Evolutionary conservation across 2,888 invertebrate genomes (phyloP).

Genomic region (Tribolium freemani): DNA sequence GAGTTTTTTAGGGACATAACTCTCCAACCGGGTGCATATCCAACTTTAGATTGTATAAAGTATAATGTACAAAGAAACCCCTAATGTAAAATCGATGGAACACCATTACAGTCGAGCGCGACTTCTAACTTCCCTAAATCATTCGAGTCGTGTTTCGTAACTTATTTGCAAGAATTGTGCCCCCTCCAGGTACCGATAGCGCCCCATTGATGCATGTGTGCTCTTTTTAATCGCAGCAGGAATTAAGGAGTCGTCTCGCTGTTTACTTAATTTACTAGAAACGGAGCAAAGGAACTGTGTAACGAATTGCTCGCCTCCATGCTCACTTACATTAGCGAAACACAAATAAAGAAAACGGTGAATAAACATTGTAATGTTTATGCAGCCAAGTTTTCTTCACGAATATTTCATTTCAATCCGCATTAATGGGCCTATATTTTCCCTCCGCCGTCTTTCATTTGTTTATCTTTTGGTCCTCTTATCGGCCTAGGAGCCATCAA

Average conservation of each 20-base stretch:
- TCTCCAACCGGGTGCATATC: constrained; percentile 68
- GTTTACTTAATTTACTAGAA: constrained; percentile 46
- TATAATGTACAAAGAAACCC: constrained; percentile 70
- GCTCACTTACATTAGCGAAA: constrained; percentile 52
- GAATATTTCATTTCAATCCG: constrained; percentile 56
- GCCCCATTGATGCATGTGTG: constrained; percentile 10
- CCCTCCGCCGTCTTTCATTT: constrained; percentile 62
- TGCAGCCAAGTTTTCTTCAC: constrained; percentile 52
- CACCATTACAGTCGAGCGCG: constrained; percentile 68
- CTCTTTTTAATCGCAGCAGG: constrained; percentile 24
- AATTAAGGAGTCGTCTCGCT: constrained; percentile 30
- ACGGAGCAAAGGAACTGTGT: constrained; percentile 37
- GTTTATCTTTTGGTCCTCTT: constrained; percentile 60
- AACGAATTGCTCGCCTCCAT: constrained; percentile 42
- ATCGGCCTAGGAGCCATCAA: constrained; percentile 43
- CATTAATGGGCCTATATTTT: constrained; percentile 58
- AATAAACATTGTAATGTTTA: constrained; percentile 52
- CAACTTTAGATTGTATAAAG: constrained; percentile 70
- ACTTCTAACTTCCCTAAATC: constrained; percentile 66
- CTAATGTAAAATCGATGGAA: constrained; percentile 71
- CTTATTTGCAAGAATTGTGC: constrained; percentile 56
- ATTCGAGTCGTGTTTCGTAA: constrained; percentile 60
- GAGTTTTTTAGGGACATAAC: constrained; percentile 65
- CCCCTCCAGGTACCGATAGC: constrained; percentile 4
- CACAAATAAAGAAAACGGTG: constrained; percentile 55